These are phyloP conservation scores for Ptilonorhynchus violaceus DNA, from an alignment of 2,113 vertebrate genomes.

Conservation along the genomic window DNA sequence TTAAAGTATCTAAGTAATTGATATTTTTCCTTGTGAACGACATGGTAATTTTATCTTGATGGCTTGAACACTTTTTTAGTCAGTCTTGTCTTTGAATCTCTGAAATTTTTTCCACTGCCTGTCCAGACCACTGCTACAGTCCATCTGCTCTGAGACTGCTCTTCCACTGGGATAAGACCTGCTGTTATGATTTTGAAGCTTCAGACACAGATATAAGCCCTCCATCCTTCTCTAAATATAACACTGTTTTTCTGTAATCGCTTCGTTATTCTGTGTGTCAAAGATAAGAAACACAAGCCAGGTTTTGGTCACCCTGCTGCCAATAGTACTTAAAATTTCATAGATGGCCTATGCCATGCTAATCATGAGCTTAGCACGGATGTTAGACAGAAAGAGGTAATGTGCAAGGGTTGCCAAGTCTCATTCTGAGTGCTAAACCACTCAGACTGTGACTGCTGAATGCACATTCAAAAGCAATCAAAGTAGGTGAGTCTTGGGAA, in stretches of 20 bases:
- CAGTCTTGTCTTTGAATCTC: not conserved
- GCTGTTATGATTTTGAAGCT: slow-evolving; percentile 3
- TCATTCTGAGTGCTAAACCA: slow-evolving; percentile 2
- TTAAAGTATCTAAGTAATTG: not conserved
- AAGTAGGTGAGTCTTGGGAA: not conserved
- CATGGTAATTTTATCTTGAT: not conserved
- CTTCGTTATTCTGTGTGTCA: slow-evolving; percentile 7
- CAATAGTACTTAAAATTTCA: slow-evolving; percentile 48
- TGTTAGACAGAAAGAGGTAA: slow-evolving; percentile 18
- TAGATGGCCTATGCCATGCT: slow-evolving; percentile 15
- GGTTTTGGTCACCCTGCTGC: slow-evolving; percentile 31
- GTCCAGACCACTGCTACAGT: not conserved
- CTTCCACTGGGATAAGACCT: not conserved
- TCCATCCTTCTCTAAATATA: not conserved
- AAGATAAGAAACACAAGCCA: slow-evolving; percentile 43
- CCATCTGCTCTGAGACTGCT: slow-evolving; percentile 34
- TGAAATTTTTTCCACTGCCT: not conserved
- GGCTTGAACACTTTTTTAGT: not conserved
- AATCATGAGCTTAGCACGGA: slow-evolving; percentile 3
- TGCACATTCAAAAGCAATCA: not conserved
- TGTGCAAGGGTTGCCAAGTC: not conserved
- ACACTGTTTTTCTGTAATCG: slow-evolving; percentile 27
- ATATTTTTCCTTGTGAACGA: not conserved
- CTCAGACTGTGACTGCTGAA: not conserved
- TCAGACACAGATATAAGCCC: slow-evolving; percentile 22